phyloP scores from a whole-genome alignment of 2,888 invertebrate species.

The Thymelicus acteon region DNA sequence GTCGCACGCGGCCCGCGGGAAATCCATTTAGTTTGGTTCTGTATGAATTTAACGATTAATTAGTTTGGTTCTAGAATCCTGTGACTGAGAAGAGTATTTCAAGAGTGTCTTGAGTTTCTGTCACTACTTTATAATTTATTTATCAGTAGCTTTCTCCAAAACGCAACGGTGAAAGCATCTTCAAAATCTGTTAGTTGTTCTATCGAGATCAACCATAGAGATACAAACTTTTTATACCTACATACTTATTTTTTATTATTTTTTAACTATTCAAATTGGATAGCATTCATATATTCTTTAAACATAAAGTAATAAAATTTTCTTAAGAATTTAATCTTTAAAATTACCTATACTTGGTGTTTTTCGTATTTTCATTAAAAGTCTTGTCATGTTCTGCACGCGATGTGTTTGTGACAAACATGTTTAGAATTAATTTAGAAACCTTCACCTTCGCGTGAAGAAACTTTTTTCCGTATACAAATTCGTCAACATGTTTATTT shows the following conservation, averaged over 20 bases:
- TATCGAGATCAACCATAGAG: background rate
- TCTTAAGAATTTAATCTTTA: no score
- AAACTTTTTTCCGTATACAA: conserved; percentile 19
- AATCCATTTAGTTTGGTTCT: background rate
- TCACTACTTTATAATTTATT: background rate
- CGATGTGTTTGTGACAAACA: conserved; percentile 9
- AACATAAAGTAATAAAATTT: no score
- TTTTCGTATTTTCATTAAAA: conserved; percentile 4
- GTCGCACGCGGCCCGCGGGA: background rate
- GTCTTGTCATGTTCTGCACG: conserved; percentile 13
- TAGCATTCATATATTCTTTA: no score
- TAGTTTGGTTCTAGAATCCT: background rate
- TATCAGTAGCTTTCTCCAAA: background rate
- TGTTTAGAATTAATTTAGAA: conserved; percentile 28
- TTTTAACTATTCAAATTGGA: no score
- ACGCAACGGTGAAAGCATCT: conserved; percentile 5
- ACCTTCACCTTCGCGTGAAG: conserved; percentile 23
- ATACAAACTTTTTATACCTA: background rate
- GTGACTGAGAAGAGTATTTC: background rate
- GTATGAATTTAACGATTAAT: background rate
- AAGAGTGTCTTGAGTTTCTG: background rate
- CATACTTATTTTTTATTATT: no score
- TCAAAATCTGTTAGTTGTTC: background rate
- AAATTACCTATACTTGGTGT: background rate
- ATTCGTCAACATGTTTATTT: background rate